Base-by-base conservation (phyloP, 1,140 invertebrate species). In the Vanessa tameamea region DNA sequence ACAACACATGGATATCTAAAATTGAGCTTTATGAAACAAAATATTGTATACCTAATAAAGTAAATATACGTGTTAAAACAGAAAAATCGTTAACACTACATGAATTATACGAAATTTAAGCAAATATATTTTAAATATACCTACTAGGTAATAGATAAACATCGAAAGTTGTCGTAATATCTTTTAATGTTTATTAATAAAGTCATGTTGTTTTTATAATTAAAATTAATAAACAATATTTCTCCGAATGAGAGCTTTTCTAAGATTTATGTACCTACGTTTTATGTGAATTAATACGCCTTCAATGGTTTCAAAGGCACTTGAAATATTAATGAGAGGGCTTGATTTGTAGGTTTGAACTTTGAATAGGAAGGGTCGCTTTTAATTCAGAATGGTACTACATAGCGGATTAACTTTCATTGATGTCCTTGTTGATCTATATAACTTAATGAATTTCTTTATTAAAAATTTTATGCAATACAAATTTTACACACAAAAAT, bases 331-430 rank as follows among this genome's bases (percentile, higher is more conserved):
- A 64, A 37, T 15, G 26, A 31, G 63, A 16, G 15, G 14, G 37
- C 63, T 47, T 64, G 47, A 64, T 64, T 64, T 47, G 63, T 64
- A 64, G 43, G 47, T 64, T 64, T 47, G 63, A 64, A 43, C n/a
- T 31, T 43, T 43, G 7, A 9, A 64, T 64, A 47, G 63, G 47
- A 61, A 48, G 63, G 43, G 37, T 12, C 31, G 37, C 63, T 47
- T 5, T 64, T 47, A 61, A 43, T 43, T 43, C 37, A 43, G 37
- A 11, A 43, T 43, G 6, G 37, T 43, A 43, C 8, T 9, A 43
- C 37, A 43, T 43, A 43, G 9, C 37, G 37, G 37, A 43, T 11
- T 43, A 9, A 43, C 37, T 43, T 43, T 14, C 12, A 50, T 50
- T 50, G 14, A n/a, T 50, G 13, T 55, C 15, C n/a, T 55, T 55